phyloP scores from a whole-genome alignment of 2,797 vertebrate species.

The Todus mexicanus region DNA sequence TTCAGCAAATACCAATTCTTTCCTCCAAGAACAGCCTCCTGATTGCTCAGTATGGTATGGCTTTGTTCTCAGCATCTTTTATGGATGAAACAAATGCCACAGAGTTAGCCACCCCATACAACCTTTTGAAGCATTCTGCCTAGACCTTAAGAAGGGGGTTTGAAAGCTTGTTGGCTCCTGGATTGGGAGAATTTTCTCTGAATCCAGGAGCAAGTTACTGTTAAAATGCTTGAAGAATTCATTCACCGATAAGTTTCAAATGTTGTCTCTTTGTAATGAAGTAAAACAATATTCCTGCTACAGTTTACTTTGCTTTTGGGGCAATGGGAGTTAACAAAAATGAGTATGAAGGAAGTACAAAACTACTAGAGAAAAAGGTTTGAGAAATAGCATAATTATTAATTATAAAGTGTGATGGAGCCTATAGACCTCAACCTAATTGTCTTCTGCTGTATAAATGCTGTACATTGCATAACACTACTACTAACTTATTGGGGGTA shows the following conservation, averaged over 20 bases:
- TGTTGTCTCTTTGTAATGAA: not conserved
- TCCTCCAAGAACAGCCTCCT: not conserved
- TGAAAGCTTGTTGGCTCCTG: not conserved
- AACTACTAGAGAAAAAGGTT: not conserved
- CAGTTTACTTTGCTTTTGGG: not conserved
- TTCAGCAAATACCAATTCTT: not conserved
- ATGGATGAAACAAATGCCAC: not conserved
- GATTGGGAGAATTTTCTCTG: not conserved
- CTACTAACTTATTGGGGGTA: not conserved
- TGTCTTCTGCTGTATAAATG: not conserved
- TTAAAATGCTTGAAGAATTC: not conserved
- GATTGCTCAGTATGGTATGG: not conserved
- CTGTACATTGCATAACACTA: not conserved
- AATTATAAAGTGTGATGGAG: not conserved
- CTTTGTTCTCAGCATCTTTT: not conserved
- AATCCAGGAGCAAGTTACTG: not conserved
- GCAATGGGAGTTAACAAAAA: not conserved
- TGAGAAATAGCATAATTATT: not conserved
- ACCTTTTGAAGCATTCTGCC: not conserved
- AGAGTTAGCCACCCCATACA: not conserved
- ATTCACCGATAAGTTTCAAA: not conserved
- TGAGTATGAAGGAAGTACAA: not conserved
- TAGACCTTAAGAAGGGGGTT: not conserved
- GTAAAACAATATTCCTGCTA: not conserved
- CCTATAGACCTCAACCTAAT: not conserved